Evolutionary conservation across 2,797 vertebrate species (phyloP), one percentile per base, ranked within the genome.

Genomic region (Amniataba percoides): DNA sequence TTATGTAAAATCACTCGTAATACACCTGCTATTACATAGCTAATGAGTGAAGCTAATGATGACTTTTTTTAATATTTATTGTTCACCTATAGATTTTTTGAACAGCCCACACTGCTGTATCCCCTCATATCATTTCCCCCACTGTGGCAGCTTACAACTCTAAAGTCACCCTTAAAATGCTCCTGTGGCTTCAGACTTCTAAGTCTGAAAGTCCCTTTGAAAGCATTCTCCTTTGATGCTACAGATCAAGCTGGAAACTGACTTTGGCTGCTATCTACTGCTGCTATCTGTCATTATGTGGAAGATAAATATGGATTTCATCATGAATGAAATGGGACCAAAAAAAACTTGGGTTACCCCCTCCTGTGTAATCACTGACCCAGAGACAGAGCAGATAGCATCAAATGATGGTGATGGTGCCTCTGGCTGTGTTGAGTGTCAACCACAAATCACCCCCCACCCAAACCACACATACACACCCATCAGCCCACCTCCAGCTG

Each of bases 221-320:
- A 80, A 81, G 51, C 45, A 11, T 4, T 34, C 21, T 31, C 42
- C 80, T 82, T 82, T 87, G 83, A 87, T 84, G 81, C 77, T 60
- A 68, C 75, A 74, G 68, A 88, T 86, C 72, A 77, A 59, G 59
- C 62, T 78, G 66, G 25, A 85, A 86, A 83, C 59, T 78, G 71
- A 85, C 66, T 81, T 80, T 60, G 74, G 64, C 70, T 64, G 70
- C 73, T 77, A 53, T 78, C 74, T 52, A 25, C 71, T 42, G 39
- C 43, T 57, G 39, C 3, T 53, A 62, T 86, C 64, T 81, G 77
- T 69, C 77, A 57, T 69, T 77, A 62, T 62, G 55, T 75, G 59
- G 55, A 72, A 52, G 77, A 71, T 68, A 80, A 77, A 84, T 87
- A 80, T 70, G 61, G 56, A 80, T 78, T 80, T 78, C 46, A 80